These are phyloP conservation scores for Gastracanthus pulcherrimus DNA, from an alignment of 2,888 invertebrate genomes.

Conservation along the genomic window DNA sequence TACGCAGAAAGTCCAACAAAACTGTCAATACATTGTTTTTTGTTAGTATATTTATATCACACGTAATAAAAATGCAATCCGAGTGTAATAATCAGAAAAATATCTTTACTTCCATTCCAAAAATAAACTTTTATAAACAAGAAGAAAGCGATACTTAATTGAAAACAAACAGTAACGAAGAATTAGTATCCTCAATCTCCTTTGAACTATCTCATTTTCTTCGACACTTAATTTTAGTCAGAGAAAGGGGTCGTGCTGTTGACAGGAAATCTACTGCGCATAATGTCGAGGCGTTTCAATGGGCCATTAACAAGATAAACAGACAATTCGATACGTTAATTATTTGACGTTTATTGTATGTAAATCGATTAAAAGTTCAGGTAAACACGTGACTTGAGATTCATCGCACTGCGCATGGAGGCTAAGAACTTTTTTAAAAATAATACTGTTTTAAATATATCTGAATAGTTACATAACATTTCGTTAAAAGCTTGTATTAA, in stretches of 20 bases:
- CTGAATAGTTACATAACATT: too few relatives aligned
- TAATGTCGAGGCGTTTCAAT: background rate
- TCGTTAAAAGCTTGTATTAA: too few relatives aligned
- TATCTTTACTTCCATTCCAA: too few relatives aligned
- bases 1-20: too few relatives aligned
- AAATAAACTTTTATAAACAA: background rate
- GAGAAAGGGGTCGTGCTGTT: slow-evolving; percentile 20
- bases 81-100: background rate
- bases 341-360: slow-evolving; percentile 42
- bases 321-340: slow-evolving; percentile 17
- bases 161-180: background rate
- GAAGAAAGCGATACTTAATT: background rate
- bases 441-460: background rate
- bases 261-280: background rate
- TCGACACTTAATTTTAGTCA: background rate
- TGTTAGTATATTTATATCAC: background rate
- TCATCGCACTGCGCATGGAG: too few relatives aligned
- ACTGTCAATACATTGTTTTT: background rate
- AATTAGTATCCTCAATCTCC: background rate
- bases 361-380: slow-evolving; percentile 36
- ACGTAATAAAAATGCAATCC: background rate
- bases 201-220: background rate
- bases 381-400: background rate
- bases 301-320: slow-evolving; percentile 9
- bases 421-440: background rate